A percentile compares a stretch with the other conserved stretches of the same genome.
phyloP scores from a whole-genome alignment of 2,113 vertebrate species.

The Garra rufa region DNA sequence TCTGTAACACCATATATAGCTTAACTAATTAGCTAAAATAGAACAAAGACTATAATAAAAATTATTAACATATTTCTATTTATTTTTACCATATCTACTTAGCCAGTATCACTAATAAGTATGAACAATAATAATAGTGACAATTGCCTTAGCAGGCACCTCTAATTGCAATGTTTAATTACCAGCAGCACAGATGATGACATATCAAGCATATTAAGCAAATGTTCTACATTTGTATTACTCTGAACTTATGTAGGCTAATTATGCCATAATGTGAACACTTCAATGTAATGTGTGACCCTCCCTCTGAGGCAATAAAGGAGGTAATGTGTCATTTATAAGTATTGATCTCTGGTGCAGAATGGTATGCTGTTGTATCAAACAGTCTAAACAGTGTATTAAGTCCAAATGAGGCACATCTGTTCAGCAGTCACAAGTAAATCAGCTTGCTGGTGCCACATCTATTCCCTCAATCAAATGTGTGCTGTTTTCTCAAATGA shows the following conservation, averaged over 20 bases:
- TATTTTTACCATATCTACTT: neutral
- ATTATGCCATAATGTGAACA: neutral
- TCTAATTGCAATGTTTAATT: neutral
- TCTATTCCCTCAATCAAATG: constrained; percentile 10
- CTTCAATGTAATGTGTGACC: neutral
- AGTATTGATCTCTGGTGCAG: constrained; percentile 14
- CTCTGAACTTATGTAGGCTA: neutral
- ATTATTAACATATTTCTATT: neutral
- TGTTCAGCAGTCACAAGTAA: neutral
- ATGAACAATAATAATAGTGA: constrained; percentile 1
- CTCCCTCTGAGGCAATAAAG: neutral
- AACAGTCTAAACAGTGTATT: constrained; percentile 7
- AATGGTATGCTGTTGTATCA: neutral
- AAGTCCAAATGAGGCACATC: constrained; percentile 60
- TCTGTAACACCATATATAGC: neutral
- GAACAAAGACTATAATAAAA: neutral
- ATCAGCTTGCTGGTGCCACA: neutral
- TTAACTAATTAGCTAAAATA: neutral
- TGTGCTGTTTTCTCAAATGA: neutral
- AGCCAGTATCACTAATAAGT: neutral
- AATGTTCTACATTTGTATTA: neutral
- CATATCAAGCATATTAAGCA: neutral
- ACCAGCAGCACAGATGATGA: neutral
- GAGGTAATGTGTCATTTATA: constrained; percentile 18
- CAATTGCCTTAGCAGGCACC: neutral